Conservation (phyloP, 2,113 vertebrate species). For the Anthoscopus minutus region DNA sequence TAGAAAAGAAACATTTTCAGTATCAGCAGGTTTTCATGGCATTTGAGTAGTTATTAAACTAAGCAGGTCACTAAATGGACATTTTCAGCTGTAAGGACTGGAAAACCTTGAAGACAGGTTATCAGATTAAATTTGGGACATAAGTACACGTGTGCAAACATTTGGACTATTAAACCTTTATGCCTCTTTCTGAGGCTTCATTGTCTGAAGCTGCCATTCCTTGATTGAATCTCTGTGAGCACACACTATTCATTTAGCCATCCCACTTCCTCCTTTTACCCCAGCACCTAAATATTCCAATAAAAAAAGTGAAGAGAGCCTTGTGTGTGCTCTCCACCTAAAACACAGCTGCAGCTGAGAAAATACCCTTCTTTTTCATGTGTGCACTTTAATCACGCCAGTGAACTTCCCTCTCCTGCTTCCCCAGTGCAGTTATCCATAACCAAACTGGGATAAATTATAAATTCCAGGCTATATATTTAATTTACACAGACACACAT, state of each 20-base stretch:
- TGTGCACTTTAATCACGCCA: constrained; percentile 41
- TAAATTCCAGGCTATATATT: constrained; percentile 5
- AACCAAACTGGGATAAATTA: neutral
- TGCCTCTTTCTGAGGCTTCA: constrained; percentile 47
- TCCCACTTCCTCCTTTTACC: constrained; percentile 49
- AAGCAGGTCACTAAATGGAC: neutral
- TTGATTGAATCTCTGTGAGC: constrained; percentile 41
- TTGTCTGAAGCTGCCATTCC: constrained; percentile 48
- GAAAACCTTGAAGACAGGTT: constrained; percentile 37
- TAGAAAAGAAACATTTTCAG: neutral
- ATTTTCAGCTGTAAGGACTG: constrained; percentile 3
- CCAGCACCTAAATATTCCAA: constrained; percentile 51
- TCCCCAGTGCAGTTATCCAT: neutral
- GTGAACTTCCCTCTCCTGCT: constrained; percentile 8
- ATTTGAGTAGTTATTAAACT: neutral
- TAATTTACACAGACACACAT: neutral
- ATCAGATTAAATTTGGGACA: constrained; percentile 46
- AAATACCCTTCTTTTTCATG: constrained; percentile 61
- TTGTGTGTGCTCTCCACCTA: constrained; percentile 56
- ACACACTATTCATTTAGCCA: constrained; percentile 52
- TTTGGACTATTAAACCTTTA: constrained; percentile 43
- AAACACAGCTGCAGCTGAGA: constrained; percentile 65
- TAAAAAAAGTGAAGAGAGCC: constrained; percentile 61
- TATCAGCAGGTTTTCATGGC: neutral
- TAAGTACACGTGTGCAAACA: constrained; percentile 44